Evolutionary conservation across 2,888 invertebrate genomes (phyloP).

Genomic region (Acanthacorydalis orientalis): DNA sequence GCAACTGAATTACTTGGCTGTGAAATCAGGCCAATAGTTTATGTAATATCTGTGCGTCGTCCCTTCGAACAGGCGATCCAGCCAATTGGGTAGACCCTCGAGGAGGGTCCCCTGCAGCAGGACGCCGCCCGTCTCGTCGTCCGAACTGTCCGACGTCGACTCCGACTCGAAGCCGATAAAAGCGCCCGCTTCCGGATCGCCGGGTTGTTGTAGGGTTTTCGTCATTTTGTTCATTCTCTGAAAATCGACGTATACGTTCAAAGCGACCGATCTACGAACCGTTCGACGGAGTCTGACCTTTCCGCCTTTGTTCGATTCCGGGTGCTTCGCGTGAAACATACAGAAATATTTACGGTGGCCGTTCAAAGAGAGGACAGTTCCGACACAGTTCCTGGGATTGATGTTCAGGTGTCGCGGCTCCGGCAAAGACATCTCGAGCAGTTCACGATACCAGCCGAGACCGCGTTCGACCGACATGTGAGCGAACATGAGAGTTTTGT

Average conservation of each 20-base stretch:
- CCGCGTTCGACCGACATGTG: slow-evolving; percentile 86
- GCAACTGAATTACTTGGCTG: slow-evolving; percentile 44
- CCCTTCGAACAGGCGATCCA: slow-evolving; percentile 93
- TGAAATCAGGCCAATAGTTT: slow-evolving; percentile 97
- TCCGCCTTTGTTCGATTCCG: slow-evolving; percentile 50
- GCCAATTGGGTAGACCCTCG: slow-evolving; percentile 88
- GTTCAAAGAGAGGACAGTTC: slow-evolving; percentile 88
- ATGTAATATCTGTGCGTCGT: slow-evolving; percentile 89
- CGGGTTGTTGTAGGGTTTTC: slow-evolving; percentile 2
- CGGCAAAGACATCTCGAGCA: slow-evolving; percentile 73
- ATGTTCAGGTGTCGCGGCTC: slow-evolving; percentile 71
- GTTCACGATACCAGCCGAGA: slow-evolving; percentile 81
- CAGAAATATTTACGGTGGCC: slow-evolving; percentile 96
- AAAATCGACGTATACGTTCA: slow-evolving; percentile 6
- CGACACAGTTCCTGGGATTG: slow-evolving; percentile 92
- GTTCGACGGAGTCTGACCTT: slow-evolving; percentile 30
- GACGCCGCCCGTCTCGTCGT: slow-evolving; percentile 28
- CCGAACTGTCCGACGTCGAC: slow-evolving; percentile 33
- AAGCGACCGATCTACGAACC: not conserved
- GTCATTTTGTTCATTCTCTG: slow-evolving; percentile 58
- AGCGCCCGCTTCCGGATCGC: slow-evolving; percentile 63
- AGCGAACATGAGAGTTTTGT: slow-evolving; percentile 91
- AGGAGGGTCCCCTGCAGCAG: slow-evolving; percentile 41
- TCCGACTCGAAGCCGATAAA: slow-evolving; percentile 71
- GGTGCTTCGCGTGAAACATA: slow-evolving; percentile 95